Conservation (phyloP, 2,888 invertebrate genomes). For the Cryptocephalus primarius region DNA sequence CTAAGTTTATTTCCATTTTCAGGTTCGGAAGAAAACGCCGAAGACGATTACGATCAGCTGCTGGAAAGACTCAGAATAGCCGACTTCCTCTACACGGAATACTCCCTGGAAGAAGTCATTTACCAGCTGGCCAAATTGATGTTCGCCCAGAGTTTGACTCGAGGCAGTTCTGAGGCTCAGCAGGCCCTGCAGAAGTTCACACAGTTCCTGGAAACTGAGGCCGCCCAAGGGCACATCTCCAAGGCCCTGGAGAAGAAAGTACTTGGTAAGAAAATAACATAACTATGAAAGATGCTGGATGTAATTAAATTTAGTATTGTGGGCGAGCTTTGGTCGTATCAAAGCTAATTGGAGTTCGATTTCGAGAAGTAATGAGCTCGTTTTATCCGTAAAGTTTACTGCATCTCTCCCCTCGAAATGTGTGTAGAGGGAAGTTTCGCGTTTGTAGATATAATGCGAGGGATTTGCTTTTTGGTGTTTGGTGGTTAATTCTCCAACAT, state of each 20-base stretch:
- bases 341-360: too few species aligned
- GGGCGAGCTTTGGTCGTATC: too few species aligned
- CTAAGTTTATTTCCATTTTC: too few species aligned
- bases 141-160: slow-evolving; percentile 63
- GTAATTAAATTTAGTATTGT: neutral
- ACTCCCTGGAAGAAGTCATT: slow-evolving; percentile 67
- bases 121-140: slow-evolving; percentile 74
- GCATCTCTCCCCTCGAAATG: too few species aligned
- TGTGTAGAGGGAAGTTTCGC: too few species aligned
- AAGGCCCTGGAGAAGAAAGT: slow-evolving; percentile 67
- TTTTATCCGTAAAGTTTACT: too few species aligned
- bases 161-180: slow-evolving; percentile 59
- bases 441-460: too few species aligned
- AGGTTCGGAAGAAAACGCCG: slow-evolving; percentile 11
- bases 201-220: slow-evolving; percentile 60
- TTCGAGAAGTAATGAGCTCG: too few species aligned
- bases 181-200: slow-evolving; percentile 64
- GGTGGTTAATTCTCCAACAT: too few species aligned
- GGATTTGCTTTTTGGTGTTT: too few species aligned
- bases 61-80: slow-evolving; percentile 58
- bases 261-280: slow-evolving; percentile 44
- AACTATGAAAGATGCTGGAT: too few species aligned
- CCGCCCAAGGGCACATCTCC: slow-evolving; percentile 62
- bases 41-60: slow-evolving; percentile 54
- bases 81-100: slow-evolving; percentile 63